These are phyloP conservation scores for Trachelus stipa DNA, from an alignment of 2,888 invertebrate genomes.

Conservation along the genomic window DNA sequence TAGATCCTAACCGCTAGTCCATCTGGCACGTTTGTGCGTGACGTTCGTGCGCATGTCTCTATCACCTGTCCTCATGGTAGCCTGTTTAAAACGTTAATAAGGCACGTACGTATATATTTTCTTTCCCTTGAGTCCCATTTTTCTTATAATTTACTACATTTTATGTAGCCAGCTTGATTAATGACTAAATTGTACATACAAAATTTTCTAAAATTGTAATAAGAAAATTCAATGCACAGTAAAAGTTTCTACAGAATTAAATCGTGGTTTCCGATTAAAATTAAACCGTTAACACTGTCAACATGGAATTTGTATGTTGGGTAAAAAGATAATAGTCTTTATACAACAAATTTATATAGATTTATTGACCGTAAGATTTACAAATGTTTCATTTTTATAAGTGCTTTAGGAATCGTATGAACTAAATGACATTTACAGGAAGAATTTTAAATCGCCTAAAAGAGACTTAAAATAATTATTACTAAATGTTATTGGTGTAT, in stretches of 20 bases:
- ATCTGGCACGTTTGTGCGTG: neutral
- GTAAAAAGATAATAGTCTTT: neutral
- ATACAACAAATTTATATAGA: constrained; percentile 1
- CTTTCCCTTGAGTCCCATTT: neutral
- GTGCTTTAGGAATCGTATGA: neutral
- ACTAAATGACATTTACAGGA: neutral
- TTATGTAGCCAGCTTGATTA: neutral
- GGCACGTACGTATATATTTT: neutral
- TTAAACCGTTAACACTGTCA: neutral
- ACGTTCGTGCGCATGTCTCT: neutral
- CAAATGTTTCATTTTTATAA: constrained; percentile 1
- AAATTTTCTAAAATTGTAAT: neutral
- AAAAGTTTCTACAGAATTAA: neutral
- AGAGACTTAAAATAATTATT: neutral
- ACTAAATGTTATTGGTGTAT: neutral
- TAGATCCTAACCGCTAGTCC: neutral
- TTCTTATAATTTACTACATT: neutral
- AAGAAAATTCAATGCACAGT: neutral
- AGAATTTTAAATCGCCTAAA: neutral
- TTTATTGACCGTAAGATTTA: constrained; percentile 4
- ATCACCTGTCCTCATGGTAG: neutral
- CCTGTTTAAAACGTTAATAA: neutral
- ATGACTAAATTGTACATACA: neutral
- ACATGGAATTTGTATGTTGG: neutral
- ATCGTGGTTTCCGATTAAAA: neutral